Evolutionary conservation across 2,888 invertebrate species (phyloP).

Genomic region (Acronicta aceris): DNA sequence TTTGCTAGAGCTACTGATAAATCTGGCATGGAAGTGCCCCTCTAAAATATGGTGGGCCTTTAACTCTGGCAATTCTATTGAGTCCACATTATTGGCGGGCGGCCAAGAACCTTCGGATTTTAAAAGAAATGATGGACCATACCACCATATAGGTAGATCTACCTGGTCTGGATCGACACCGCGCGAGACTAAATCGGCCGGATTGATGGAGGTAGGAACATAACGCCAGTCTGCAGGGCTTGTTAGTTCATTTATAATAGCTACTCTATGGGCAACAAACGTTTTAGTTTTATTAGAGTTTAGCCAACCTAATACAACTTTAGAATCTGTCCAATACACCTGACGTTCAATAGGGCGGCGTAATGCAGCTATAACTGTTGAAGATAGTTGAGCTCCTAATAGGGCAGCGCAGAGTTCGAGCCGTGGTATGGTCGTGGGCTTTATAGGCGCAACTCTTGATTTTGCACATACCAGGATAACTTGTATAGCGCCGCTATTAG

Average conservation of each 20-base stretch:
- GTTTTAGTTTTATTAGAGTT: slow-evolving; percentile 6
- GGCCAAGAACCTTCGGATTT: slow-evolving; percentile 4
- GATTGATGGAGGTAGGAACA: neutral
- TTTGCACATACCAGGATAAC: slow-evolving; percentile 7
- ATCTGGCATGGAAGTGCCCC: slow-evolving; percentile 3
- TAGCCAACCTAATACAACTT: slow-evolving; percentile 6
- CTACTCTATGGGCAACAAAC: slow-evolving; percentile 10
- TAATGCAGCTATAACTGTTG: neutral
- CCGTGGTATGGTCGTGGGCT: slow-evolving; percentile 9
- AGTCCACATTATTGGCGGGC: neutral
- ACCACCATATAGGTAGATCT: slow-evolving; percentile 2
- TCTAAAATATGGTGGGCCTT: slow-evolving; percentile 1
- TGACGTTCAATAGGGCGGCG: slow-evolving; percentile 7
- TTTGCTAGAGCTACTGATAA: slow-evolving; percentile 1
- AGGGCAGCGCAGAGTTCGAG: slow-evolving; percentile 11
- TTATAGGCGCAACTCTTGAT: slow-evolving; percentile 4
- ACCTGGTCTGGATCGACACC: slow-evolving; percentile 4
- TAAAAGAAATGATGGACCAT: slow-evolving; percentile 1
- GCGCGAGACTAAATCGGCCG: neutral
- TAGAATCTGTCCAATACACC: slow-evolving; percentile 18
- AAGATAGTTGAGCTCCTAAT: slow-evolving; percentile 1
- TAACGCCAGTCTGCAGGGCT: neutral
- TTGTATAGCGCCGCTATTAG: neutral
- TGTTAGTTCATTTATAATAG: slow-evolving; percentile 1
- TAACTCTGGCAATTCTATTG: neutral